These are phyloP conservation scores for Aspiorhynchus laticeps DNA, from an alignment of 2,113 vertebrate genomes.

Conservation along the genomic window DNA sequence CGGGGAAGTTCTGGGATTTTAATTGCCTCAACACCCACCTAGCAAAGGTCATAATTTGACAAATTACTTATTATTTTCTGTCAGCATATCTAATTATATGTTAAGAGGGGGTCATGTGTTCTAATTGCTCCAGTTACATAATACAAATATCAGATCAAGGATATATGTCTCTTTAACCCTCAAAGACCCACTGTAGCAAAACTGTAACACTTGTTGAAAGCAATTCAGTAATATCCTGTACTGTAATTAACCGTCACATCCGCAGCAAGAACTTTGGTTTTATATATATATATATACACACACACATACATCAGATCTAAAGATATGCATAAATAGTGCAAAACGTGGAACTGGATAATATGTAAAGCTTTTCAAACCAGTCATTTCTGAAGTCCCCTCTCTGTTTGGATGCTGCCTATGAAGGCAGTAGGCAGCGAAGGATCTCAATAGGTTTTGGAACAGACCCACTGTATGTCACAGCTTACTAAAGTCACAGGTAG, in stretches of 20 bases:
- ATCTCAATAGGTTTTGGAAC: neutral
- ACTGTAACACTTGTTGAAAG: neutral
- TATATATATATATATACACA: no score
- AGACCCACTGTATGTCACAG: neutral
- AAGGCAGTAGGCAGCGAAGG: neutral
- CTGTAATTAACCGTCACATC: neutral
- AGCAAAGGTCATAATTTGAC: conserved; percentile 16
- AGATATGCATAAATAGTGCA: neutral
- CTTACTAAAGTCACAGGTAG: neutral
- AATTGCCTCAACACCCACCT: conserved; percentile 13
- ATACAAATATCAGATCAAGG: conserved; percentile 4
- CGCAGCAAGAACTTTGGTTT: neutral
- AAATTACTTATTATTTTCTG: neutral
- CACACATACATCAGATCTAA: no score
- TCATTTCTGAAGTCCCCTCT: neutral
- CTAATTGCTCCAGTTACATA: conserved; percentile 15
- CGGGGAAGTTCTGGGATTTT: neutral
- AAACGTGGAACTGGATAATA: neutral
- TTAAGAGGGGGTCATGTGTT: neutral
- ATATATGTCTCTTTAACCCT: neutral
- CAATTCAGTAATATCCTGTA: neutral
- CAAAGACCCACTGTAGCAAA: neutral
- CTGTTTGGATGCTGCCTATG: neutral
- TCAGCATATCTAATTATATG: conserved; percentile 20
- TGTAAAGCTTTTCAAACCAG: neutral